Percentiles rank a stretch among this genome's conserved stretches.
phyloP scores from a whole-genome alignment of 2,888 invertebrate species.

The Zygothrica quintamaculata region DNA sequence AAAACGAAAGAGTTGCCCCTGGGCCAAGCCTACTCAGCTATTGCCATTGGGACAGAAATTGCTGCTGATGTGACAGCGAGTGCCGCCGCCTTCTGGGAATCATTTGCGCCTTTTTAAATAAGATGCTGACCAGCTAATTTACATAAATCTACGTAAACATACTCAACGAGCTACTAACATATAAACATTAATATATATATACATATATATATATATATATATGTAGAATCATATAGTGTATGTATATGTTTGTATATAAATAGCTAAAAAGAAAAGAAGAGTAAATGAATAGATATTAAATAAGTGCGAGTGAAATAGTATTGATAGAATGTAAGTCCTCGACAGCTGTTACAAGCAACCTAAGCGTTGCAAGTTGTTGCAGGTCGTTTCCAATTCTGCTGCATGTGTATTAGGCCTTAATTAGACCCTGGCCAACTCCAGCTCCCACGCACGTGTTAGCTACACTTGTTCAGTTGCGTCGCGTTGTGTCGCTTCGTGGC shows the following conservation, averaged over 20 bases:
- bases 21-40: conserved; percentile 1
- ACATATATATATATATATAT: not conserved
- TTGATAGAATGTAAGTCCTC: conserved; percentile 6
- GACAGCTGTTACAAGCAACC: conserved; percentile 38
- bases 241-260: no score
- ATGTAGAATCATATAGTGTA: no score
- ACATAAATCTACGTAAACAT: conserved; percentile 72
- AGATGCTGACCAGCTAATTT: conserved; percentile 60
- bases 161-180: conserved; percentile 18
- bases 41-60: not conserved
- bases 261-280: no score
- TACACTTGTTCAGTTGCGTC: conserved; percentile 41
- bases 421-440: conserved; percentile 50
- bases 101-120: conserved; percentile 66
- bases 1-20: conserved; percentile 47
- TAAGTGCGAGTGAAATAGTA: conserved; percentile 2
- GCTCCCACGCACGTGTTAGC: conserved; percentile 73
- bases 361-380: conserved; percentile 13
- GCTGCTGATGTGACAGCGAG: conserved; percentile 16
- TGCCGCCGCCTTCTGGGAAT: conserved; percentile 70
- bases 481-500: not conserved
- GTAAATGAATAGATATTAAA: not conserved
- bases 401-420: conserved; percentile 39
- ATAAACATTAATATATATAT: not conserved
- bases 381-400: not conserved